Conservation (phyloP, 2,113 vertebrate genomes). For the Pelodiscus sinensis region DNA sequence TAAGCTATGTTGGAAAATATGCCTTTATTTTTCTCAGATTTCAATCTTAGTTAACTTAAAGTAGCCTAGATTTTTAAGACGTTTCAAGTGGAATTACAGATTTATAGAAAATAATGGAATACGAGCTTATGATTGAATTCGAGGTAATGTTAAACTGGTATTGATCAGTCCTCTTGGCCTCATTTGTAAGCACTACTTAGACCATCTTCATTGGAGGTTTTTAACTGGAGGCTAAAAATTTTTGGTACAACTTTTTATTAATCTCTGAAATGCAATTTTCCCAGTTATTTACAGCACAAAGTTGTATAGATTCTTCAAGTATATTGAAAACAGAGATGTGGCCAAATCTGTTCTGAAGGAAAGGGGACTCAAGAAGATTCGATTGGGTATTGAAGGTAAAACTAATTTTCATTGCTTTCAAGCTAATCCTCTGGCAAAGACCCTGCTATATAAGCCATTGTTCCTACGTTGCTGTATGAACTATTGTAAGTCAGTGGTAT, state of each 20-base stretch:
- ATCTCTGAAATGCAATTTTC: conserved; percentile 52
- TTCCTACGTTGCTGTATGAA: background rate
- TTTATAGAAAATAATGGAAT: background rate
- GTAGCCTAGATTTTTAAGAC: background rate
- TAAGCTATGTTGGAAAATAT: background rate
- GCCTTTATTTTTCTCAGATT: background rate
- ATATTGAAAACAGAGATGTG: conserved; percentile 98
- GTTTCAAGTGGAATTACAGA: background rate
- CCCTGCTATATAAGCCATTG: background rate
- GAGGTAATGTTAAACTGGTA: background rate
- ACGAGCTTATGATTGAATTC: background rate
- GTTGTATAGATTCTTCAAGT: conserved; percentile 99
- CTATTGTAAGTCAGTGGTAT: background rate
- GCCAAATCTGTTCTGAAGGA: conserved; percentile 99
- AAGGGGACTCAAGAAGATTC: conserved; percentile 96
- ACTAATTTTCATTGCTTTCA: background rate
- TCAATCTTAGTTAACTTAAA: background rate
- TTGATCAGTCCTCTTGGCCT: background rate
- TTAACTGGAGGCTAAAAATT: background rate
- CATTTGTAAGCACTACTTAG: background rate
- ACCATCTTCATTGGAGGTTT: background rate
- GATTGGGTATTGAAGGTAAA: conserved; percentile 98
- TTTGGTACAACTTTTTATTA: background rate
- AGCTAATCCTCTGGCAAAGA: background rate
- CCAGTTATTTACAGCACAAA: conserved; percentile 99